phyloP scores from a whole-genome alignment of 2,797 vertebrate genomes.

The Phrynocephalus guinanensis region DNA sequence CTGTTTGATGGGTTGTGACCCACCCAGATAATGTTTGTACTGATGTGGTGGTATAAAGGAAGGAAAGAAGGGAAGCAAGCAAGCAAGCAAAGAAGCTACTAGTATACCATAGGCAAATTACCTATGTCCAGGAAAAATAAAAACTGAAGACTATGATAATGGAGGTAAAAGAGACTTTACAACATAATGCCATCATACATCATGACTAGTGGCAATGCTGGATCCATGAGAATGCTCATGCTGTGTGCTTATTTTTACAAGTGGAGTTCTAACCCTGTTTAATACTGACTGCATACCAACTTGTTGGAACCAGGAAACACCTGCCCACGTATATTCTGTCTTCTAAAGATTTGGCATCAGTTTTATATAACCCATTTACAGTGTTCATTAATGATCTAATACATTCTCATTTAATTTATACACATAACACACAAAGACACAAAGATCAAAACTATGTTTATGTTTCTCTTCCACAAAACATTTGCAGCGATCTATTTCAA shows the following conservation, averaged over 20 bases:
- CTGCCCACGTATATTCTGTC: neutral
- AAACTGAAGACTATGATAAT: neutral
- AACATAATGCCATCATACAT: too few relatives aligned
- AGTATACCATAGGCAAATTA: too few relatives aligned
- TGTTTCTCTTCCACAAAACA: neutral
- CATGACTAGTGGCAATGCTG: neutral
- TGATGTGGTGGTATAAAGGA: too few relatives aligned
- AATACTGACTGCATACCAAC: neutral
- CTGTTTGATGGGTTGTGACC: too few relatives aligned
- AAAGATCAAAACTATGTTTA: neutral
- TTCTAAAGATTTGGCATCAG: neutral
- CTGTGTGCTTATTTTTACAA: neutral
- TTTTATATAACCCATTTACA: neutral
- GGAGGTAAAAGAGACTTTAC: neutral
- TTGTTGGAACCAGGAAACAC: neutral
- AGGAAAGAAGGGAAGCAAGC: too few relatives aligned
- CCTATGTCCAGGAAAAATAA: neutral
- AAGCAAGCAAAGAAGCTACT: too few relatives aligned
- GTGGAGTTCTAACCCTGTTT: neutral
- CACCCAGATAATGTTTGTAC: too few relatives aligned
- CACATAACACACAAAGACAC: neutral
- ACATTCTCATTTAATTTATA: neutral
- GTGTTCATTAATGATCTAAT: conserved; percentile 1
- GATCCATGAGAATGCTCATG: neutral
- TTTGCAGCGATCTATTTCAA: neutral